Conservation (phyloP, 2,797 vertebrate genomes). For the Muraenolepis orangiensis region DNA sequence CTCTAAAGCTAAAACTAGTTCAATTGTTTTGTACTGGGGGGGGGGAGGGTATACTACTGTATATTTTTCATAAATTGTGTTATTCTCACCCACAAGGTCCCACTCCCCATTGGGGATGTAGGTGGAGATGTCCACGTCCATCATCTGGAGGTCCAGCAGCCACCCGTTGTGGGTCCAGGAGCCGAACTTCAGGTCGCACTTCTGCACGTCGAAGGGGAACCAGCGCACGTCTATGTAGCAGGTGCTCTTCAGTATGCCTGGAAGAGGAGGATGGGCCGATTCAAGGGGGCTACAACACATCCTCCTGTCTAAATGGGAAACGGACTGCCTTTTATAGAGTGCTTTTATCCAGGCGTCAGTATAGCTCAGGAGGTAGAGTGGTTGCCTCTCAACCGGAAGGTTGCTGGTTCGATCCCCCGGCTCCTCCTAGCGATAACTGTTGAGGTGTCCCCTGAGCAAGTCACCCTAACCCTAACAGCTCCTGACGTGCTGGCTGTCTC, state of each 20-base stretch:
- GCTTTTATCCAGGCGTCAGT: too few species aligned
- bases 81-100: conserved; percentile 84
- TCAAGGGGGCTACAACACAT: too few species aligned
- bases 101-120: conserved; percentile 92
- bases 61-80: background rate
- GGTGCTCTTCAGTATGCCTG: conserved; percentile 83
- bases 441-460: too few species aligned
- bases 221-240: conserved; percentile 93
- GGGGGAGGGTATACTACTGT: background rate
- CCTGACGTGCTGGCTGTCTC: too few species aligned
- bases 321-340: too few species aligned
- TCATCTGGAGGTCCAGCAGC: conserved; percentile 89
- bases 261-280: background rate
- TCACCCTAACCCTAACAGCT: too few species aligned
- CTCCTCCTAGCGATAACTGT: too few species aligned
- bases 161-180: conserved; percentile 93
- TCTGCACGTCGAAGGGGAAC: conserved; percentile 93
- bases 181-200: conserved; percentile 89
- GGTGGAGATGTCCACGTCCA: conserved; percentile 85
- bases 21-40: background rate
- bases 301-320: too few species aligned
- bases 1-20: background rate
- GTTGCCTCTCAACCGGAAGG: too few species aligned
- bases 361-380: too few species aligned
- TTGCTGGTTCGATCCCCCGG: too few species aligned